Base-by-base conservation (phyloP, 1,140 invertebrate species). In the Penaeus japonicus region DNA sequence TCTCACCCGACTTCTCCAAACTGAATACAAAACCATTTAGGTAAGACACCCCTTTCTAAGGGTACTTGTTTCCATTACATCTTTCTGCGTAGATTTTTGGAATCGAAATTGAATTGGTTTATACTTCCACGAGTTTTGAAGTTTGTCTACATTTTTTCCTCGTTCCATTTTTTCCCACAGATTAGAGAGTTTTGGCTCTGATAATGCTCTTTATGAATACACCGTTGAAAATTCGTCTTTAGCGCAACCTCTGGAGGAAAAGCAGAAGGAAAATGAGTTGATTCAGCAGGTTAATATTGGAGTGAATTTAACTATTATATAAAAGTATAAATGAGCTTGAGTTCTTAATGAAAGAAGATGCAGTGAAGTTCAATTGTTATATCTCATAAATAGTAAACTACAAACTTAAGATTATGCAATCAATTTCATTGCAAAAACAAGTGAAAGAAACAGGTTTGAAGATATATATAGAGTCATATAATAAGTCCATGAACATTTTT, bases 131-230 rank as follows among this genome's bases (percentile, higher is more conserved):
- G 57, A 81, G 18, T 27, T 65, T 65, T 24, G 22, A 65, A 5
- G 12, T 24, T 2, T 65, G 59, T 65, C 22, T 65, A 24, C 30
- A 7, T 65, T 15, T 24, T 73, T 73, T 73, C 27, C 70, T 7
- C 39, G 10, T 47, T 47, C 15, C 15, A n/a, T 47, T 47, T 7
- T 47, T 47, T 47, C 47, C 47, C 47, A 47, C 86, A 88, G 86
- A 24, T 53, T 84, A 39, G 86, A 88, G 27, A 88, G 86, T 78
- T 88, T 83, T 88, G 86, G 86, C 0, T 75, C 80, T 30, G 86
- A 88, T 30, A 88, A 88, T 78, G 86, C 86, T 24, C 70, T 88
- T 53, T 88, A 88, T 83, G 86, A 88, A 30, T 88, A 88, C 54
- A 82, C 35, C 4, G 47, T 88, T 75, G 81, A 83, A 24, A 82